Evolutionary conservation across 2,888 invertebrate species (phyloP), one percentile per base, ranked within the genome.

Genomic region (Tricholauxania praeusta): DNA sequence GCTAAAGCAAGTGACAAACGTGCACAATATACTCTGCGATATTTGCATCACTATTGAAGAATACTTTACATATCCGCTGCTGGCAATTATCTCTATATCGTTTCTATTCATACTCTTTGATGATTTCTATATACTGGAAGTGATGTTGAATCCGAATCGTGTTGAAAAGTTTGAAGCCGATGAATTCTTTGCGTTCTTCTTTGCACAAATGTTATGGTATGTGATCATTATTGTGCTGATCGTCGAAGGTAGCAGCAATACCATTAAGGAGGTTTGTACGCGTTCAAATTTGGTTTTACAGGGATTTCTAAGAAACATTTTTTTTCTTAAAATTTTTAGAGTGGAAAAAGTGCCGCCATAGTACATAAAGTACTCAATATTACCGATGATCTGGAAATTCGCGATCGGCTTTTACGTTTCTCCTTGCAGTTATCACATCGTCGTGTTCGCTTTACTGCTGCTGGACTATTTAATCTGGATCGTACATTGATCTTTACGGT

Each of bases 401-500:
- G 82, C 3, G 84, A 84, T 77, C 82, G 85, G 6, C 77, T 87
- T 0, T 79, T 82, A 32, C 80, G 86, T 3, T 76, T 87, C 0
- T 87, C 87, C 7, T 73, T 87, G 74, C 87, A 87, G 68, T 75
- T 88, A 49, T 78, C 82, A 10, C 85, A 87, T 75, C 80, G 86
- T 2, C 84, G 82, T 74, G 84, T 87, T 1, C 75, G 80, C 3
- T 87, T 88, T 52, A 86, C 87, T 1, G 87, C 87, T 3, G 87
- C 85, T 3, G 88, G 87, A 52, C 74, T 88, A 3, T 88, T 88
- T 76, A 81, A 82, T 12, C 80, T 88, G 78, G 87, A 88, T 79
- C 82, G 87, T 15, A 85, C 87, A 5, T 78, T 88, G 2, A 82
- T 87, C 69, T 87, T 87, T 78, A 87, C 87, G 52, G 88, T 87